Conservation (phyloP, 2,888 invertebrate genomes). For the Drosophila maculinotata region DNA sequence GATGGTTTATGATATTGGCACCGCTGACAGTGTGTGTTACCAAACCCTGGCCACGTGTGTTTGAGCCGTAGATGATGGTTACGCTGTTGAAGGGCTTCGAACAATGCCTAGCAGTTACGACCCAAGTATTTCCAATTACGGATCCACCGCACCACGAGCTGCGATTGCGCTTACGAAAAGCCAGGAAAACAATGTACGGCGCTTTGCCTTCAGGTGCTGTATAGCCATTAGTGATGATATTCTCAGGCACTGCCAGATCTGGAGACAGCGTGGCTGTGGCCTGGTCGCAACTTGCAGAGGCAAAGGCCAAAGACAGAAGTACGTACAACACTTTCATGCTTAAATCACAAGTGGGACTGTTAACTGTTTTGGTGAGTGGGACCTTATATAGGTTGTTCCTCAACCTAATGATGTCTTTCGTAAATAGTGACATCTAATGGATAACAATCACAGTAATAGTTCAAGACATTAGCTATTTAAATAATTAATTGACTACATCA, state of each 20-base stretch:
- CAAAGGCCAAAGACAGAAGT: background rate
- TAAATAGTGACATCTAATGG: too few species aligned
- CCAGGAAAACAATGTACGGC: conserved; percentile 73
- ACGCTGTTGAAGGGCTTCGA: conserved; percentile 29
- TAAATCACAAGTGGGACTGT: background rate
- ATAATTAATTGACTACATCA: too few species aligned
- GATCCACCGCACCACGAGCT: conserved; percentile 71
- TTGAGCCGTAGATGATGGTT: conserved; percentile 69
- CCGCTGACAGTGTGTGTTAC: conserved; percentile 47
- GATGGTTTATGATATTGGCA: conserved; percentile 30
- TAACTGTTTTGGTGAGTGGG: too few species aligned
- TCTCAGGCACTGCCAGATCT: too few species aligned
- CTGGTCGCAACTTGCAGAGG: conserved; percentile 1
- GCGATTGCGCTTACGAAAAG: too few species aligned
- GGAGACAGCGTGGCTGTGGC: too few species aligned
- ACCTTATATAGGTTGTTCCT: too few species aligned
- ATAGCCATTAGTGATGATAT: conserved; percentile 63
- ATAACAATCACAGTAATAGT: too few species aligned
- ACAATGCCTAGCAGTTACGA: conserved; percentile 78
- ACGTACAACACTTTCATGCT: conserved; percentile 4
- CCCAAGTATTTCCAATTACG: conserved; percentile 60
- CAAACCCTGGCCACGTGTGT: conserved; percentile 47
- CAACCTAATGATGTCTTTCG: too few species aligned
- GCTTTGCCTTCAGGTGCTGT: conserved; percentile 61
- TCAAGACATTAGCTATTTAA: too few species aligned